Evolutionary conservation across 2,888 invertebrate genomes (phyloP).

Genomic region (Coleophora flavipennella): DNA sequence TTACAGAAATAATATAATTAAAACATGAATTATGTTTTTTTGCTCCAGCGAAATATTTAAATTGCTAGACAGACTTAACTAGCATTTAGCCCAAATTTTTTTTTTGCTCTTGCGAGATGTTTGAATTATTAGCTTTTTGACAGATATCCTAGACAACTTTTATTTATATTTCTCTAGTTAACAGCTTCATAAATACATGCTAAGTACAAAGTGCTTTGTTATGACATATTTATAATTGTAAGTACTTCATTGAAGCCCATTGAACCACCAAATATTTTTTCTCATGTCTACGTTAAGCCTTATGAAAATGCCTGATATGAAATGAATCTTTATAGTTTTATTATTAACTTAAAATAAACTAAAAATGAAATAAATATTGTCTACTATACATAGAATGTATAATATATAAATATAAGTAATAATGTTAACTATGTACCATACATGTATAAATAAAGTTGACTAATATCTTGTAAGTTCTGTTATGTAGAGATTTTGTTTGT

Average conservation of each 20-base stretch:
- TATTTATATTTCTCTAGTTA: too few relatives aligned
- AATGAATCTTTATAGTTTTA: constrained; percentile 71
- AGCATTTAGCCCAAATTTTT: too few relatives aligned
- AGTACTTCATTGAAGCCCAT: constrained; percentile 27
- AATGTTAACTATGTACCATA: constrained; percentile 60
- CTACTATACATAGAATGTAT: constrained; percentile 70
- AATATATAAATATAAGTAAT: constrained; percentile 16
- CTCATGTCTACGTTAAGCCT: constrained; percentile 68
- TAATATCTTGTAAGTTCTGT: constrained; percentile 71
- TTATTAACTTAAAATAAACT: constrained; percentile 57
- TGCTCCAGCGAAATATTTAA: too few relatives aligned
- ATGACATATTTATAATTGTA: constrained; percentile 22
- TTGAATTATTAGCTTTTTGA: too few relatives aligned
- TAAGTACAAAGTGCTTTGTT: constrained; percentile 69
- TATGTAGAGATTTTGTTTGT: constrained; percentile 73
- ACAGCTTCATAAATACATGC: constrained; percentile 19
- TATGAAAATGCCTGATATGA: constrained; percentile 68
- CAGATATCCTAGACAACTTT: too few relatives aligned
- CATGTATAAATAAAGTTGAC: constrained; percentile 72
- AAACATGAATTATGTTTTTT: too few relatives aligned
- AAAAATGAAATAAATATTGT: constrained; percentile 52
- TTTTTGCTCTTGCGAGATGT: too few relatives aligned
- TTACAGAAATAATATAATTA: too few relatives aligned
- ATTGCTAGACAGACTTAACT: too few relatives aligned
- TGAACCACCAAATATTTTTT: constrained; percentile 68